Evolutionary conservation across 2,797 vertebrate species (phyloP), one percentile per base, ranked within the genome.

Genomic region (Rhodeus uyekii): DNA sequence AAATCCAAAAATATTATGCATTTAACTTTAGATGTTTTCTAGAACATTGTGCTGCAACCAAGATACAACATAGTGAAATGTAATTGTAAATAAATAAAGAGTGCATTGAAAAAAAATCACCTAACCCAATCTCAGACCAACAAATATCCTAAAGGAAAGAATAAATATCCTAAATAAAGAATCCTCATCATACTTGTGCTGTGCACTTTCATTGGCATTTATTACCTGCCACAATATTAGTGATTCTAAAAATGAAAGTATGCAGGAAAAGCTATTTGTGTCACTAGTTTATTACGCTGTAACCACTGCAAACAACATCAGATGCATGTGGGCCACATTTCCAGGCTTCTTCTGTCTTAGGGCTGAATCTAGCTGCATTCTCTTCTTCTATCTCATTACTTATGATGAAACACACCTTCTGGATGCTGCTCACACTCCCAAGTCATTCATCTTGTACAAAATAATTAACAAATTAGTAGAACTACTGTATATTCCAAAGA

Each of bases 201-300:
- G n/a, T 5, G 22, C 36, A 44, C 53, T 29, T 61, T 60, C 24
- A 76, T 61, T 6, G 36, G 27, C 42, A n/a, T 63, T 36, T 29
- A 39, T 5, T 46, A 46, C 68, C 14, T 39, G 9, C 9, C 36
- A 19, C 38, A 13, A 42, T 42, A 8, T 75, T 29, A 27, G 72
- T 10, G 10, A n/a, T 34, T 18, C 19, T 58, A 34, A 10, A 79
- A 79, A 44, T 16, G 8, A 78, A 58, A 22, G 22, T 27, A 42
- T 67, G 36, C 64, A 55, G 10, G 36, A 38, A 32, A 79, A 78
- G 12, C n/a, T 36, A 39, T 34, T 42, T 7, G 55, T 44, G 19
- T 69, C 27, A 58, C 44, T 29, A 12, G 65, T 79, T 60, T 79
- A 69, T 79, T 79, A 69, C 12, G 7, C 50, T 60, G 36, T 22